Percentiles rank a stretch among this genome's conserved stretches.
These are phyloP conservation scores for Melanophora roralis DNA, from an alignment of 2,888 invertebrate genomes.

Conservation along the genomic window DNA sequence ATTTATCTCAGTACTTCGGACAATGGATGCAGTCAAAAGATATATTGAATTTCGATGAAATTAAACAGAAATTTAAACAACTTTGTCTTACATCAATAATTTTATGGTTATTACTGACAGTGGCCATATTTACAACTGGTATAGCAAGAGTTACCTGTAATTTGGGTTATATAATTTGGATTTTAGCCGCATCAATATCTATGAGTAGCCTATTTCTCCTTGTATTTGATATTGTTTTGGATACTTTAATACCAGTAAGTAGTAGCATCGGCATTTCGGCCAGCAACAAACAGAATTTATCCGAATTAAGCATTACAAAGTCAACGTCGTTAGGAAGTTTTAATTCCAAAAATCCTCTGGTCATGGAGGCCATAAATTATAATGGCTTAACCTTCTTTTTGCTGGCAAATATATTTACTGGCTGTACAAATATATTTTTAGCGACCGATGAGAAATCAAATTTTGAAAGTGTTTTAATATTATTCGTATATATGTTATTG, in stretches of 20 bases:
- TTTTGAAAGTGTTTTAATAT: conserved; percentile 78
- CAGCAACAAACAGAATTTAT: neutral
- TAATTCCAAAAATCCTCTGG: conserved; percentile 77
- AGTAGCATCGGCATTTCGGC: too few relatives aligned
- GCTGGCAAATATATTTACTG: conserved; percentile 89
- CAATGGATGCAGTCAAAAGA: conserved; percentile 78
- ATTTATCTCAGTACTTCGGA: conserved; percentile 82
- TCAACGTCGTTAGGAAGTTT: neutral
- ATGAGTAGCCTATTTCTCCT: conserved; percentile 82
- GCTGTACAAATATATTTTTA: conserved; percentile 85
- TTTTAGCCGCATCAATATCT: conserved; percentile 82
- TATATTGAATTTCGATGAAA: conserved; percentile 66
- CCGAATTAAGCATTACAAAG: conserved; percentile 13
- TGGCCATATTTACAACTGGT: conserved; percentile 79
- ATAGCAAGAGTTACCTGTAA: conserved; percentile 91
- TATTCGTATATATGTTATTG: conserved; percentile 80
- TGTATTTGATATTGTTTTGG: conserved; percentile 75
- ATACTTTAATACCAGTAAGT: conserved; percentile 50
- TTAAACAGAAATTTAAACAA: conserved; percentile 67
- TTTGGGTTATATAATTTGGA: conserved; percentile 87
- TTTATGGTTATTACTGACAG: conserved; percentile 78
- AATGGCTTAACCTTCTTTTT: conserved; percentile 92
- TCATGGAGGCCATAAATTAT: conserved; percentile 85
- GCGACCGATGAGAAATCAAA: conserved; percentile 80
- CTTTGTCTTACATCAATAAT: conserved; percentile 67